Conservation (phyloP, 1,140 invertebrate genomes). For the Formica selysi region DNA sequence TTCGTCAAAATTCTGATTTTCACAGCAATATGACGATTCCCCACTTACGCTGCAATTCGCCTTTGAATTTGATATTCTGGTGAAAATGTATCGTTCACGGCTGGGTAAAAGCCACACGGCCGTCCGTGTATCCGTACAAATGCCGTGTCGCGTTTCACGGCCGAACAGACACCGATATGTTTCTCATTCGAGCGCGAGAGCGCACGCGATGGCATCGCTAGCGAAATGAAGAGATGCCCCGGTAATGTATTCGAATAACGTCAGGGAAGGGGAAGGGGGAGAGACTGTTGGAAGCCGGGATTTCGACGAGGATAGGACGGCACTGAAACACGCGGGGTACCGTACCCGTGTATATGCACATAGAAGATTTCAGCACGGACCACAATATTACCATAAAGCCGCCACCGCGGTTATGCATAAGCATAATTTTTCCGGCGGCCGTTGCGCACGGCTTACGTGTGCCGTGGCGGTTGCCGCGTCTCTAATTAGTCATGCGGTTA, state of each 20-base stretch:
- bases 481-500: slow-evolving; percentile 84
- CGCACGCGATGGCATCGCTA: slow-evolving; percentile 37
- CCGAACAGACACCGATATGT: slow-evolving; percentile 24
- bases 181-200: slow-evolving; percentile 46
- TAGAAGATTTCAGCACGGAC: slow-evolving; percentile 84
- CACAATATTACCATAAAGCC: slow-evolving; percentile 85
- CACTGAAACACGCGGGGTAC: slow-evolving; percentile 13
- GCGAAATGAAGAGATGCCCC: slow-evolving; percentile 80
- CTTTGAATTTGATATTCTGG: slow-evolving; percentile 45
- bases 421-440: slow-evolving; percentile 83
- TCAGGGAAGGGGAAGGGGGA: slow-evolving; percentile 57
- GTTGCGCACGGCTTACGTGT: slow-evolving; percentile 76
- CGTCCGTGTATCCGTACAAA: background rate
- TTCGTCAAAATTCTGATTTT: slow-evolving; percentile 13
- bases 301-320: slow-evolving; percentile 25
- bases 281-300: slow-evolving; percentile 40
- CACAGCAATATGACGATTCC: background rate
- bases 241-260: slow-evolving; percentile 82
- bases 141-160: background rate
- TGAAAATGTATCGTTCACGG: slow-evolving; percentile 46
- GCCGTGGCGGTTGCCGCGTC: slow-evolving; percentile 73
- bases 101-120: slow-evolving; percentile 3
- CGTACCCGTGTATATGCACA: slow-evolving; percentile 77
- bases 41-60: background rate
- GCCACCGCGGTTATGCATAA: slow-evolving; percentile 83